phyloP scores from a whole-genome alignment of 2,797 vertebrate species.

The Hyperoplus immaculatus region DNA sequence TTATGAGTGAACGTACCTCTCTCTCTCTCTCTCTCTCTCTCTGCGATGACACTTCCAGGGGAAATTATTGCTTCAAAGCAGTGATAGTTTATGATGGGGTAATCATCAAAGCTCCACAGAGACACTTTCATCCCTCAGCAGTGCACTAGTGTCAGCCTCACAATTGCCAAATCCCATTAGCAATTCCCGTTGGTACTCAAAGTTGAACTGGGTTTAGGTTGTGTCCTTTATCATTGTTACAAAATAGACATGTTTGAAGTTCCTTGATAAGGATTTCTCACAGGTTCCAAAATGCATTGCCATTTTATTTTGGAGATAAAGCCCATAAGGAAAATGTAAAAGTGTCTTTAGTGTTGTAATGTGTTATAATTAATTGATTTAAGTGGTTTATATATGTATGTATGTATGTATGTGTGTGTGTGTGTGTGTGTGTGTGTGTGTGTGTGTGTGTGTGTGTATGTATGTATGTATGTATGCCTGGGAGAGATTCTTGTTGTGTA shows the following conservation, averaged over 20 bases:
- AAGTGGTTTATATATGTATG: too few species aligned
- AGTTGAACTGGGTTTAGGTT: not conserved
- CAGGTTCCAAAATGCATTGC: not conserved
- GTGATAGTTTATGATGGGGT: slow-evolving; percentile 39
- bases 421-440: too few species aligned
- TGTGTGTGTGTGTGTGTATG: too few species aligned
- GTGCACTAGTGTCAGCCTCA: slow-evolving; percentile 43
- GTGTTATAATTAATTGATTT: too few species aligned
- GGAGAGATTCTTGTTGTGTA: not conserved
- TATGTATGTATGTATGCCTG: not conserved
- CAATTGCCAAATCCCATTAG: slow-evolving; percentile 33
- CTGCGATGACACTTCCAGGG: slow-evolving; percentile 20
- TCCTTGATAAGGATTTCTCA: slow-evolving; percentile 8
- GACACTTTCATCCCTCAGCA: slow-evolving; percentile 56
- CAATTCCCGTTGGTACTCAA: slow-evolving; percentile 50
- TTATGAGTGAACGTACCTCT: slow-evolving; percentile 14
- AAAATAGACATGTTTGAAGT: slow-evolving; percentile 1
- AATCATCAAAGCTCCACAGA: slow-evolving; percentile 60
- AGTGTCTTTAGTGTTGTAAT: too few species aligned
- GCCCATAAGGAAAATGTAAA: not conserved
- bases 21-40: not conserved
- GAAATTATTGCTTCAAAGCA: slow-evolving; percentile 51
- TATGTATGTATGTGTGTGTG: too few species aligned
- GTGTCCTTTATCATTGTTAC: slow-evolving; percentile 1
- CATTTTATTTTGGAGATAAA: not conserved